Percentiles rank a stretch among this genome's conserved stretches.
Evolutionary conservation across 1,140 invertebrate genomes (phyloP).

Genomic region (Akabosia matsudoensis): DNA sequence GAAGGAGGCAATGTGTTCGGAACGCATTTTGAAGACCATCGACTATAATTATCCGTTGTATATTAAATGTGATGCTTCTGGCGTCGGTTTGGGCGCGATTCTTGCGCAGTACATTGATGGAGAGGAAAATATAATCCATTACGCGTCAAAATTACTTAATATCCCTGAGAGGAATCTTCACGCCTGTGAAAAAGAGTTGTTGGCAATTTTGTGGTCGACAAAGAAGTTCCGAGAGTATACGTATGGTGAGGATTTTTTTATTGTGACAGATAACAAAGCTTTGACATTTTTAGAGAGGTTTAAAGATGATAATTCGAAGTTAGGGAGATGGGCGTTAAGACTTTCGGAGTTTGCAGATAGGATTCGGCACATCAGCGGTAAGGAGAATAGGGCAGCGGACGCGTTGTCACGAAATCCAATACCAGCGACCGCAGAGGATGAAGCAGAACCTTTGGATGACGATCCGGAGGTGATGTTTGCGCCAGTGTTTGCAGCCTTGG

Average conservation of each 20-base stretch:
- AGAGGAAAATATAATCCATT: conserved; percentile 25
- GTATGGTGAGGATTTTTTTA: not conserved
- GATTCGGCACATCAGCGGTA: conserved; percentile 45
- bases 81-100: conserved; percentile 30
- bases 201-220: not conserved
- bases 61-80: conserved; percentile 26
- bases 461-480: conserved; percentile 14
- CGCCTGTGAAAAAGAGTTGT: conserved; percentile 1
- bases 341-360: not conserved
- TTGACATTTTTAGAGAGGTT: not conserved
- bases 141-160: conserved; percentile 29
- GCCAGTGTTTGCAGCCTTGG: not conserved
- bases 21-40: conserved; percentile 23
- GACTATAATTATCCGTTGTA: conserved; percentile 32
- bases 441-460: conserved; percentile 21
- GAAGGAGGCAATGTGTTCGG: conserved; percentile 24
- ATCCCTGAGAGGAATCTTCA: conserved; percentile 15
- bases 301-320: not conserved
- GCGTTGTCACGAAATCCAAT: conserved; percentile 35
- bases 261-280: conserved; percentile 11
- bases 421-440: conserved; percentile 9
- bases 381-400: conserved; percentile 42
- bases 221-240: not conserved
- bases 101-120: conserved; percentile 31
- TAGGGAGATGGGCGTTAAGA: not conserved